Evolutionary conservation across 2,888 invertebrate genomes (phyloP), one percentile per base, ranked within the genome.

Genomic region (Apomyelois bistriatella): DNA sequence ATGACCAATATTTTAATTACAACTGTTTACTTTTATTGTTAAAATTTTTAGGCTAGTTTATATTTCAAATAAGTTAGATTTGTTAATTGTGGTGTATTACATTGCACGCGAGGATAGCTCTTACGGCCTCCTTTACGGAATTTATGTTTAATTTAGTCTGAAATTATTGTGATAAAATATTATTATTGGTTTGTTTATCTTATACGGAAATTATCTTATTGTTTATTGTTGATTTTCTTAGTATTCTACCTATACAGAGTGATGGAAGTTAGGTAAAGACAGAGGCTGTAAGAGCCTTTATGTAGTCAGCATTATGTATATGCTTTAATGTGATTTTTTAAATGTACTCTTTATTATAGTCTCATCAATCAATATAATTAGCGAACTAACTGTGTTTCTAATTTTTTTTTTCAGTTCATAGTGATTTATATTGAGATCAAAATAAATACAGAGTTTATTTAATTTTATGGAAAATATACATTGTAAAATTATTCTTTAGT

Each of bases 311-410:
- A 90, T 89, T 90, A 91, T 90, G 85, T 89, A 89, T 90, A 90
- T 90, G 90, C 90, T 91, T 91, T 89, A 90, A 89, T 91, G 90
- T 91, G 90, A 91, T 91, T 90, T 90, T 89, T 89, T 87, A 85
- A 87, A 88, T 89, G 90, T 90, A 90, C 90, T 90, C 90, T 82
- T 88, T 87, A 88, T 88, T 84, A 82, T 90, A 90, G 87, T 85
- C 82, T 86, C 87, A 88, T 88, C 87, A 85, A 83, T 85, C 84
- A 82, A 86, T 86, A 84, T 85, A 78, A 87, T 88, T 90, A 89
- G 88, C 79, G 68, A 83, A 90, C 90, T 90, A 90, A 91, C 91
- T 82, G 78, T 76, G 74, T 78, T 82, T 87, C 77, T 79, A 75
- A 52, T 76, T 82, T 83, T 82, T 82, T 83, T 82, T 87, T 86